phyloP scores from a whole-genome alignment of 2,797 vertebrate species.

The Notamacropus eugenii region DNA sequence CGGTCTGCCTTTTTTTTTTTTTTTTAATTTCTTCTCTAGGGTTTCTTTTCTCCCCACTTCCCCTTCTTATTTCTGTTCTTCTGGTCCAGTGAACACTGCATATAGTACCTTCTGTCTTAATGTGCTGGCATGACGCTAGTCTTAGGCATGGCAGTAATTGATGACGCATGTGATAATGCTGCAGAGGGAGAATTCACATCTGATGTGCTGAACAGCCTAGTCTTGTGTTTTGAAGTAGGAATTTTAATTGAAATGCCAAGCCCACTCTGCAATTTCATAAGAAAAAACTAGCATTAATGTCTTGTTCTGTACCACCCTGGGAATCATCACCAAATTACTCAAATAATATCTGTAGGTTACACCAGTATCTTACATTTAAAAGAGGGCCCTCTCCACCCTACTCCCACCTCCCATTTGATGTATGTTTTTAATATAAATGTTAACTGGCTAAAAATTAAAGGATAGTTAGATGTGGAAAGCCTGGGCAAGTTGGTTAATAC shows the following conservation, averaged over 20 bases:
- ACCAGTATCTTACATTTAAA: slow-evolving; percentile 42
- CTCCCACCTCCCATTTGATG: slow-evolving; percentile 25
- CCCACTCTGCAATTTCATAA: slow-evolving; percentile 70
- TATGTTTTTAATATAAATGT: slow-evolving; percentile 11
- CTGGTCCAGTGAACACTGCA: slow-evolving; percentile 99
- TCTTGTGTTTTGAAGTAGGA: slow-evolving; percentile 53
- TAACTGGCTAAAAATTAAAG: slow-evolving; percentile 28
- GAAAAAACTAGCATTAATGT: slow-evolving; percentile 45
- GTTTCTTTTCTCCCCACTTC: slow-evolving; percentile 85
- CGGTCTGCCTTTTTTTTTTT: slow-evolving; percentile 97
- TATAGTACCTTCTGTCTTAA: slow-evolving; percentile 99
- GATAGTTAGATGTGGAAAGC: background rate
- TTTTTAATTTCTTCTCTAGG: slow-evolving; percentile 88
- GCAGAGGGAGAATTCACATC: slow-evolving; percentile 91
- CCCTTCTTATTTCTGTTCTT: slow-evolving; percentile 93
- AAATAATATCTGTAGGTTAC: slow-evolving; percentile 31
- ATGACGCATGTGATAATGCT: slow-evolving; percentile 98
- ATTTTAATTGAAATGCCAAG: slow-evolving; percentile 70
- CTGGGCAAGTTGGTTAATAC: slow-evolving; percentile 43
- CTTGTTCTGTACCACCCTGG: slow-evolving; percentile 56
- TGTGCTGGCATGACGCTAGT: slow-evolving; percentile 99
- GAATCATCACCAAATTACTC: slow-evolving; percentile 69
- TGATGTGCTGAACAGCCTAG: slow-evolving; percentile 73
- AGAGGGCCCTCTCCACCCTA: background rate
- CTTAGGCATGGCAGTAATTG: slow-evolving; percentile 98